Evolutionary conservation across 2,113 vertebrate species (phyloP), one percentile per base, ranked within the genome.

Genomic region (Corvus cornix): DNA sequence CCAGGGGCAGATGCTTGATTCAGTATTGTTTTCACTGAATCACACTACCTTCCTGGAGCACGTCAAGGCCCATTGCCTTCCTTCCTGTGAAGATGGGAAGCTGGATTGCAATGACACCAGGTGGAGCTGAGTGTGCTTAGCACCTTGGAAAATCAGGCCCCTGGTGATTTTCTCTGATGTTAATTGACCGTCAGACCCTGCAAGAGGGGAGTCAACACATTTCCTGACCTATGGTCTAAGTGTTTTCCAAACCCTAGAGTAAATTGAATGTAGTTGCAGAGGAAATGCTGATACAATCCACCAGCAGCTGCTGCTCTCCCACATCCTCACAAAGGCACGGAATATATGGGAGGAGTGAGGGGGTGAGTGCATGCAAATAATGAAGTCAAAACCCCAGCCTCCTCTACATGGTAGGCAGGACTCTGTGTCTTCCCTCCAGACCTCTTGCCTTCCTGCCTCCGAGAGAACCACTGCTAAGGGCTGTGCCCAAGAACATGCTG

Each of bases 21-120:
- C 44, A 24, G 51, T 67, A 63, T 67, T 90, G 78, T 91, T 95
- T 88, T 69, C 79, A 80, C 30, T 88, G 90, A 59, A 67, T 74
- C 48, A 62, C 0, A 0, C 35, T 56, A 6, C 68, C 88, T 90
- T 95, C 89, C 92, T 60, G 92, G 51, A 93, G 46, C 67, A n/a
- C 1, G 2, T 76, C 68, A 66, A 87, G 87, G 72, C 82, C 87
- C 51, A 6, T 46, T 53, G 66, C 78, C 74, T 96, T 95, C 94
- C 90, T 95, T 97, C 95, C 96, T 93, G 79, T 60, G 88, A 81
- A 93, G 85, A 82, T 46, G 93, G 87, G 83, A 92, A 92, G 92
- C 59, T 91, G 93, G 85, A 52, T 66, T 69, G 90, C 63, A 44
- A 46, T 79, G 70, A 63, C 74, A 78, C 39, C 89, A 90, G 63